Evolutionary conservation across 2,113 vertebrate species (phyloP).

Genomic region (Centropus bengalensis): DNA sequence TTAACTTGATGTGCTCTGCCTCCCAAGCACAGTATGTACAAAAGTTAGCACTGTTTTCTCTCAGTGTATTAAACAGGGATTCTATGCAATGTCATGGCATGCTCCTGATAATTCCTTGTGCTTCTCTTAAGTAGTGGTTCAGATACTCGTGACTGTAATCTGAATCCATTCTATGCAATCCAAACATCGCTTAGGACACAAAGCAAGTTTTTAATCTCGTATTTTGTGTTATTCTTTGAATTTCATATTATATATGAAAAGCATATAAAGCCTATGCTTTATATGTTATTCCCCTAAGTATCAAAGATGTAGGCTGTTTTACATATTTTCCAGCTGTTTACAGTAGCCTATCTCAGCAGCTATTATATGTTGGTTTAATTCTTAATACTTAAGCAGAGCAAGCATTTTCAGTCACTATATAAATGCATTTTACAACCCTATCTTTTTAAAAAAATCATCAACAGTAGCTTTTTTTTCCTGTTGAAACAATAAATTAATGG

Average conservation of each 20-base stretch:
- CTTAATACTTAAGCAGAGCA: not conserved
- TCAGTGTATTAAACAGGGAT: not conserved
- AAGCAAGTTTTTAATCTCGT: not conserved
- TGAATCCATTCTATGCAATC: not conserved
- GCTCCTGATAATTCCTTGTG: not conserved
- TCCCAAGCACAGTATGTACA: not conserved
- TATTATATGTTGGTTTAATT: not conserved
- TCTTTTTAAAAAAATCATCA: not conserved
- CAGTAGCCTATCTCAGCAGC: not conserved
- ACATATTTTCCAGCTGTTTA: not conserved
- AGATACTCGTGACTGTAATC: not conserved
- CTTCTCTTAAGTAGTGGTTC: not conserved
- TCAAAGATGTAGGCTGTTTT: not conserved
- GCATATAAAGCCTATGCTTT: not conserved
- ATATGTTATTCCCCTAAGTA: not conserved
- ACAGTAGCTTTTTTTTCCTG: not conserved
- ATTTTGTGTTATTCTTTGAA: not conserved
- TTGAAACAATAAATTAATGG: not conserved
- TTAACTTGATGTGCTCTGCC: not conserved
- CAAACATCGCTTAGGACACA: not conserved
- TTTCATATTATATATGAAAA: no score
- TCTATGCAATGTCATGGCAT: not conserved
- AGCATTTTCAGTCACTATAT: not conserved
- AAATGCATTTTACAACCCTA: not conserved
- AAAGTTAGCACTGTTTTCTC: not conserved